These are phyloP conservation scores for Cryptosula pallasiana DNA, from an alignment of 2,888 invertebrate genomes.

Conservation along the genomic window DNA sequence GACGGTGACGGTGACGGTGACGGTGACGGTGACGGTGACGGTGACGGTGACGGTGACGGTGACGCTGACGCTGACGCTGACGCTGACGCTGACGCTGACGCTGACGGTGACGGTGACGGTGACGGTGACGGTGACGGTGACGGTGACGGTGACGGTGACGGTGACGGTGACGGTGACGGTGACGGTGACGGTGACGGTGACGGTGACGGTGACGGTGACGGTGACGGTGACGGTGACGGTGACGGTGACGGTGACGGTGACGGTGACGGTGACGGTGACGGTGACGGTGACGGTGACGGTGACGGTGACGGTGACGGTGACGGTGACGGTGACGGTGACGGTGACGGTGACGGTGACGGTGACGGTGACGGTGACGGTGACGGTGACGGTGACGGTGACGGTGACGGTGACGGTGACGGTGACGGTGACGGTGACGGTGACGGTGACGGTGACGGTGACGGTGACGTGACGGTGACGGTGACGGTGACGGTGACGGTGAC, in stretches of 20 bases:
- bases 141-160: conserved; percentile 10
- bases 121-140: conserved; percentile 10
- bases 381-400: conserved; percentile 10
- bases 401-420: too few relatives aligned
- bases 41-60: conserved; percentile 10
- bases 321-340: conserved; percentile 10
- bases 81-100: too few relatives aligned
- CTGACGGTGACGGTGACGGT: conserved; percentile 10
- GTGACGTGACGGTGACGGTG: too few relatives aligned
- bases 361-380: conserved; percentile 10
- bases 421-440: conserved; percentile 10
- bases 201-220: conserved; percentile 10
- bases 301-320: conserved; percentile 10
- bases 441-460: neutral
- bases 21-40: too few relatives aligned
- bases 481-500: conserved; percentile 1
- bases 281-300: conserved; percentile 10
- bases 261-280: conserved; percentile 4
- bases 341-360: too few relatives aligned
- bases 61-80: too few relatives aligned
- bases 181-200: conserved; percentile 10
- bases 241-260: conserved; percentile 10
- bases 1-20: too few relatives aligned
- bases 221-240: conserved; percentile 10
- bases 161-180: conserved; percentile 4